These are phyloP conservation scores for Lethrus apterus DNA, from an alignment of 1,140 invertebrate species.

Conservation along the genomic window DNA sequence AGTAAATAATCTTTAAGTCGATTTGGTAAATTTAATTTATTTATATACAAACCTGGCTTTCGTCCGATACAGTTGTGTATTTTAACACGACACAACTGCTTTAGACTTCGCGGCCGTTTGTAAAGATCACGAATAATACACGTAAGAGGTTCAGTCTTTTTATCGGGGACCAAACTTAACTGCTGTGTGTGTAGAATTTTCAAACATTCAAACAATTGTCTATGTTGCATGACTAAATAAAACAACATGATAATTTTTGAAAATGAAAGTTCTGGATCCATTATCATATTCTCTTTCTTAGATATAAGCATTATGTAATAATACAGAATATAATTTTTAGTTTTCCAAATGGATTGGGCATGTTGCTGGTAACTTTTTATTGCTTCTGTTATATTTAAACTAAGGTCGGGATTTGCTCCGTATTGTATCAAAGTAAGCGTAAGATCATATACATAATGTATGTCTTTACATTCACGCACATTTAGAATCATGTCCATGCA, in stretches of 20 bases:
- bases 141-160: conserved; percentile 52
- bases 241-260: conserved; percentile 59
- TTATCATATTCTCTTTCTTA: conserved; percentile 58
- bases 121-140: conserved; percentile 53
- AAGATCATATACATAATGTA: conserved; percentile 62
- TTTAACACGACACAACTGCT: conserved; percentile 57
- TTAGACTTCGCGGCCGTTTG: conserved; percentile 54
- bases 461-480: conserved; percentile 55
- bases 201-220: conserved; percentile 54
- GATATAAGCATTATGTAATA: conserved; percentile 60
- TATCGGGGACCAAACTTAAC: conserved; percentile 57
- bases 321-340: conserved; percentile 56
- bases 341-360: conserved; percentile 54
- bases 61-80: conserved; percentile 56
- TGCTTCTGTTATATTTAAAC: conserved; percentile 43
- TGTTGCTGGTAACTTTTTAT: conserved; percentile 40
- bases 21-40: conserved; percentile 58
- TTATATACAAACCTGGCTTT: conserved; percentile 55
- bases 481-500: conserved; percentile 65
- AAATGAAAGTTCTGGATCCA: conserved; percentile 55
- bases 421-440: conserved; percentile 59
- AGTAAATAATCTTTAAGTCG: conserved; percentile 62
- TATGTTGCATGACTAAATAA: conserved; percentile 60
- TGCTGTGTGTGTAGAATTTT: conserved; percentile 57
- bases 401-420: conserved; percentile 57